Percentiles rank a stretch among this genome's conserved stretches.
These are phyloP conservation scores for Callitettix versicolor DNA, from an alignment of 1,140 invertebrate species.

Conservation along the genomic window DNA sequence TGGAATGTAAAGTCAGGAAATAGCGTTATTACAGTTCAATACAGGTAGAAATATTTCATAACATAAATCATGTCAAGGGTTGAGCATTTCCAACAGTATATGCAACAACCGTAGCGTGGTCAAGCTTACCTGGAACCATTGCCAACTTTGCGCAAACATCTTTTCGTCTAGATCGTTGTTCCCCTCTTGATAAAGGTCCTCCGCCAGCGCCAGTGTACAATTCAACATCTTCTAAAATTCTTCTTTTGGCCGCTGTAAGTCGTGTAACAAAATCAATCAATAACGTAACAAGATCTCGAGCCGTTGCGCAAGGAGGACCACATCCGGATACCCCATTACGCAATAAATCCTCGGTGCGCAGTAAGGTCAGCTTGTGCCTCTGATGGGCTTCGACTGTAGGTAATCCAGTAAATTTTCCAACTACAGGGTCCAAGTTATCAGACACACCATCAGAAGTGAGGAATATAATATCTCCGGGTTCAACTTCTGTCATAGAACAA, in stretches of 20 bases:
- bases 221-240: conserved; percentile 69
- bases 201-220: conserved; percentile 53
- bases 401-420: conserved; percentile 80
- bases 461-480: conserved; percentile 77
- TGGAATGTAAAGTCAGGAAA: too few relatives aligned
- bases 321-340: conserved; percentile 57
- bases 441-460: conserved; percentile 86
- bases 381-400: conserved; percentile 70
- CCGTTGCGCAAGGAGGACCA: conserved; percentile 38
- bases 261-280: conserved; percentile 67
- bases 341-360: conserved; percentile 73
- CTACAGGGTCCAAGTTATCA: conserved; percentile 90
- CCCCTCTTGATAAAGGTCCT: conserved; percentile 42
- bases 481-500: conserved; percentile 75
- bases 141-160: conserved; percentile 60
- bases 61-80: not conserved
- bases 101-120: conserved; percentile 81
- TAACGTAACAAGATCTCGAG: conserved; percentile 57
- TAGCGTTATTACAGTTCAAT: too few relatives aligned
- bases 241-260: conserved; percentile 64
- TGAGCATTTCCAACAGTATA: conserved; percentile 53
- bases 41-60: too few relatives aligned
- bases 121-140: conserved; percentile 80
- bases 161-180: conserved; percentile 54
- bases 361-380: conserved; percentile 63